Evolutionary conservation across 2,797 vertebrate genomes (phyloP), one percentile per base, ranked within the genome.

Genomic region (Otolemur crassicaudatus): DNA sequence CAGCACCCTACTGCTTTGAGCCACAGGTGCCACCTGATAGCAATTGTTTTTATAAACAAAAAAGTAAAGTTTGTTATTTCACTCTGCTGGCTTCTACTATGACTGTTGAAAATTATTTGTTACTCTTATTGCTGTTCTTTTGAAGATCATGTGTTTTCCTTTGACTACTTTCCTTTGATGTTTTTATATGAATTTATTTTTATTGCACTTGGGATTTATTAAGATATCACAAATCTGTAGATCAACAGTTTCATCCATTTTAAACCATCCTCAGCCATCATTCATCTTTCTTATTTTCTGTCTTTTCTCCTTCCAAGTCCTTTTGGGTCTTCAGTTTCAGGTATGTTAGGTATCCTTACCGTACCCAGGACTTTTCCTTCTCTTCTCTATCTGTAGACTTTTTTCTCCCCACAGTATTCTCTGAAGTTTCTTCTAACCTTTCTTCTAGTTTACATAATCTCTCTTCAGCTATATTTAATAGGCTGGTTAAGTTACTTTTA

Each of bases 41-140:
- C 12, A 65, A 17, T 72, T 93, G 7, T 80, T 95, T 93, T 90
- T 67, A 70, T 79, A 91, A 93, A 88, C 65, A 86, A 65, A 70
- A 58, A 77, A 89, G 87, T 43, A 72, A 90, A 90, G 27, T 1
- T 10, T 79, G 1, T 27, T 27, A 27, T 79, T 94, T 65, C 11
- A 56, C 76, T 79, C 22, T 60, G 27, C 70, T 60, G 49, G 40
- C 63, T 67, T 84, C 17, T 34, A 34, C 2, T 34, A 29, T 29
- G 25, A 27, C 34, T 31, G 29, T 19, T 65, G 75, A 87, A 79
- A 61, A 34, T 67, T 65, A n/a, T 37, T 70, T 40, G 7, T 65
- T 8, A 53, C 17, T 73, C 49, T 82, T 81, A 63, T 5, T 60
- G 14, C 12, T 79, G 46, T 9, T 93, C 27, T 40, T 93, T 82